Evolutionary conservation across 2,113 vertebrate genomes (phyloP).

Genomic region (Eudyptes chrysolophus): DNA sequence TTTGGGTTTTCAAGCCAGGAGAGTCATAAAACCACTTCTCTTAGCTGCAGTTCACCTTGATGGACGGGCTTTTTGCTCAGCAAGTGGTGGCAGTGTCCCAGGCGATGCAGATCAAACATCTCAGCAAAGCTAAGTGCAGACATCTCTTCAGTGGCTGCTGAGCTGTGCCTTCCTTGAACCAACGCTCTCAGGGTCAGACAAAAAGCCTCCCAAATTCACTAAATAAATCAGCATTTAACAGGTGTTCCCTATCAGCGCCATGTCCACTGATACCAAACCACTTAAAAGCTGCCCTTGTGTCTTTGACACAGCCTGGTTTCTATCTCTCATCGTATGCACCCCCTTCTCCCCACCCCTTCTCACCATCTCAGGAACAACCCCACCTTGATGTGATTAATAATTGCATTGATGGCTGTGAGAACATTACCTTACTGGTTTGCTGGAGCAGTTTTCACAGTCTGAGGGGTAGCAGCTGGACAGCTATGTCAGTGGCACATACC

Average conservation of each 20-base stretch:
- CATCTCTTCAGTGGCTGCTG: neutral
- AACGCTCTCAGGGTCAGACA: neutral
- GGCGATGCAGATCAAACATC: neutral
- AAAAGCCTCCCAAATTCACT: neutral
- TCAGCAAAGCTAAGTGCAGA: neutral
- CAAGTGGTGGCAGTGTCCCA: neutral
- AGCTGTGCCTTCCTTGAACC: neutral
- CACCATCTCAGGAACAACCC: neutral
- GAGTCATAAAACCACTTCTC: neutral
- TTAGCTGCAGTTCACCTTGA: neutral
- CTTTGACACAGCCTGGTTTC: neutral
- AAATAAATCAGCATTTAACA: neutral
- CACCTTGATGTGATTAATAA: neutral
- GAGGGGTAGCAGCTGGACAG: neutral
- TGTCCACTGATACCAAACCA: neutral
- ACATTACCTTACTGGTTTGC: neutral
- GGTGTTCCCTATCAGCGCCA: neutral
- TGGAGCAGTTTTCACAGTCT: neutral
- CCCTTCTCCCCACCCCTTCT: neutral
- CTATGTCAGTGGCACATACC: neutral
- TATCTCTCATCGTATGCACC: neutral
- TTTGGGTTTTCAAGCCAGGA: neutral
- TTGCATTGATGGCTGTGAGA: neutral
- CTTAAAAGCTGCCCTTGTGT: neutral
- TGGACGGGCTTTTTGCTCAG: neutral